Base-by-base conservation (phyloP, 2,113 vertebrate genomes). In the Amblyopsis rosae region DNA sequence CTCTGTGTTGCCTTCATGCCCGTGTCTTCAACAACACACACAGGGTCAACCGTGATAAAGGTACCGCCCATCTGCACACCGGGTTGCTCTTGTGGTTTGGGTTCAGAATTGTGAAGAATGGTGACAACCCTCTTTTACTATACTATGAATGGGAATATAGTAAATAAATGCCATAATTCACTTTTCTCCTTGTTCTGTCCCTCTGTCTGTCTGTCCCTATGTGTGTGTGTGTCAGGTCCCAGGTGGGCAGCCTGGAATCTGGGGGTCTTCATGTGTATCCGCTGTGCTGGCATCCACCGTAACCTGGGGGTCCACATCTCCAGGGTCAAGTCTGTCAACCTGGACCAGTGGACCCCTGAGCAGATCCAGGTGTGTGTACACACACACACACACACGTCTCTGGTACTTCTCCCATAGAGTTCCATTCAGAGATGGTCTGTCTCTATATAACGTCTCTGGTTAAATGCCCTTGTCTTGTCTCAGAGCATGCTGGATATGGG, bases 231-330 rank as follows among this genome's bases (percentile, higher is more conserved):
- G 26, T 48, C 16, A 99, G 98, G 96, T 90, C 98, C 98, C 75
- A 93, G 98, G 85, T 99, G 98, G 98, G 97, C 98, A 12, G 97
- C 98, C 70, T 99, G 98, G 98, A 99, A 99, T 86, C 95, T 98
- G 0, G 98, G 98, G 48, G 96, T 99, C 68, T 99, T 99, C 92
- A 98, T 99, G 93, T 99, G 97, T 75, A 99, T 99, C 91, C 94
- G 96, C 89, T 99, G 98, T 86, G 97, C 98, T 67, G 98, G 97
- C 75, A 98, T 99, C 90, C 98, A 99, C 91, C 93, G 98, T 72
- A 99, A 99, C 92, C 93, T 99, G 83, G 98, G 97, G 0, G 98
- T 99, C 81, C 97, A 99, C 92, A 99, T 99, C 95, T 98, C 98
- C 85, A 95, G 98, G 67, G 97, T 99, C 56, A 99, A 99, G 63